Evolutionary conservation across 2,113 vertebrate species (phyloP).

Genomic region (Varanus salvator): DNA sequence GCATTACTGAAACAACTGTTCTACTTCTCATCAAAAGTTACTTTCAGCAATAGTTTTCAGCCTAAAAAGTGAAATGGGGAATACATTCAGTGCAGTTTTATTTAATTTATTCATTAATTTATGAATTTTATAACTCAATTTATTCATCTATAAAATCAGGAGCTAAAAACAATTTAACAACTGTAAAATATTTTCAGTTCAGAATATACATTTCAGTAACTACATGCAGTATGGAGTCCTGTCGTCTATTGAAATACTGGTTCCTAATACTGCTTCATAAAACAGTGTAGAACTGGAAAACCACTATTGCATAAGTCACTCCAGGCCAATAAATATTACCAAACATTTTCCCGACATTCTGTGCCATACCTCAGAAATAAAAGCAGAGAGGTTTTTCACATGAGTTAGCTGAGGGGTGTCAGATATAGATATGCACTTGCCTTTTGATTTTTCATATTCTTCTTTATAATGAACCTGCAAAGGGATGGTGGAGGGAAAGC

Average conservation of each 20-base stretch:
- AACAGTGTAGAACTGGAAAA: background rate
- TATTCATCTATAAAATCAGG: background rate
- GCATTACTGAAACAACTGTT: background rate
- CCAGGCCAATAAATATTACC: background rate
- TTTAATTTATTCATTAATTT: background rate
- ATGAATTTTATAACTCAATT: background rate
- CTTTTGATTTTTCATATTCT: conserved; percentile 87
- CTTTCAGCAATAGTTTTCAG: background rate
- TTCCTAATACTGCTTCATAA: background rate
- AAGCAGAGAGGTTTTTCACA: conserved; percentile 82
- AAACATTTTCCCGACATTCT: conserved; percentile 23
- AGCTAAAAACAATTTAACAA: background rate
- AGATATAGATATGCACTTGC: conserved; percentile 86
- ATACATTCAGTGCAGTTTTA: background rate
- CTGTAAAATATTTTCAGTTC: background rate
- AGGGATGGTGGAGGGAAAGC: conserved; percentile 6
- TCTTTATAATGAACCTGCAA: conserved; percentile 89
- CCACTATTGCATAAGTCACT: background rate
- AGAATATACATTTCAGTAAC: background rate
- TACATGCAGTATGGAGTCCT: background rate
- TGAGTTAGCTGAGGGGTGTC: conserved; percentile 85
- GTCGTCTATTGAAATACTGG: background rate
- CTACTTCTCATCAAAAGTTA: background rate
- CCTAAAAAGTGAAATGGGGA: background rate
- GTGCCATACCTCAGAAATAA: conserved; percentile 89